phyloP scores from a whole-genome alignment of 2,888 invertebrate species.

The Tenthredo livida region DNA sequence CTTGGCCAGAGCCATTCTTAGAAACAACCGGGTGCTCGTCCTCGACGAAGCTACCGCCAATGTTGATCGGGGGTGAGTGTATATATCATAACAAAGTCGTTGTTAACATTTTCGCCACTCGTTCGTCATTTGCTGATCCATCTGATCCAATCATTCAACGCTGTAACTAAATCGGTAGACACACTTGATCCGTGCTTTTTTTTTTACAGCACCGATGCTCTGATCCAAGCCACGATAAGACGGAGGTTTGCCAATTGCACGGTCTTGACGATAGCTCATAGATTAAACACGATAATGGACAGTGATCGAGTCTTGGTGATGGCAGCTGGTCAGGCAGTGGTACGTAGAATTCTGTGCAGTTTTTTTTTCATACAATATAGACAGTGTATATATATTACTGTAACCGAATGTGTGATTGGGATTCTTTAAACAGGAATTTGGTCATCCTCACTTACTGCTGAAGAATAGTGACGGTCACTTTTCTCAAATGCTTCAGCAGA shows the following conservation, averaged over 20 bases:
- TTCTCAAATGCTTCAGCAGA: constrained; percentile 85
- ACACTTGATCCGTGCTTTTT: background rate
- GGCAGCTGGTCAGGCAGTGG: constrained; percentile 87
- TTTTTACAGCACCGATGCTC: constrained; percentile 78
- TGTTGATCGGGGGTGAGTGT: constrained; percentile 82
- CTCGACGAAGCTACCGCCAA: constrained; percentile 87
- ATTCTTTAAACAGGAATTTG: constrained; percentile 80
- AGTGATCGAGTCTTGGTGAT: constrained; percentile 93
- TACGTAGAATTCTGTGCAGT: constrained; percentile 62
- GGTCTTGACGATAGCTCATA: constrained; percentile 88
- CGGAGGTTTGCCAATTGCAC: constrained; percentile 81
- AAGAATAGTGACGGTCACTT: constrained; percentile 83
- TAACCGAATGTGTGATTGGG: background rate
- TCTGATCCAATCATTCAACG: background rate
- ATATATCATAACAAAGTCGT: background rate
- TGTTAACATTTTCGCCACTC: background rate
- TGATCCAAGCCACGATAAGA: constrained; percentile 82
- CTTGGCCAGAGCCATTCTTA: constrained; percentile 83
- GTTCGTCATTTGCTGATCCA: background rate
- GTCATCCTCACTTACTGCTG: constrained; percentile 85
- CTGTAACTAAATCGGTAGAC: background rate
- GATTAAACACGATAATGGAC: constrained; percentile 96
- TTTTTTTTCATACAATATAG: background rate
- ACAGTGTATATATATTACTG: background rate
- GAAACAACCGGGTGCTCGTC: constrained; percentile 83